These are phyloP conservation scores for Apodemus speciosus DNA, from an alignment of 2,113 vertebrate genomes.

Conservation along the genomic window DNA sequence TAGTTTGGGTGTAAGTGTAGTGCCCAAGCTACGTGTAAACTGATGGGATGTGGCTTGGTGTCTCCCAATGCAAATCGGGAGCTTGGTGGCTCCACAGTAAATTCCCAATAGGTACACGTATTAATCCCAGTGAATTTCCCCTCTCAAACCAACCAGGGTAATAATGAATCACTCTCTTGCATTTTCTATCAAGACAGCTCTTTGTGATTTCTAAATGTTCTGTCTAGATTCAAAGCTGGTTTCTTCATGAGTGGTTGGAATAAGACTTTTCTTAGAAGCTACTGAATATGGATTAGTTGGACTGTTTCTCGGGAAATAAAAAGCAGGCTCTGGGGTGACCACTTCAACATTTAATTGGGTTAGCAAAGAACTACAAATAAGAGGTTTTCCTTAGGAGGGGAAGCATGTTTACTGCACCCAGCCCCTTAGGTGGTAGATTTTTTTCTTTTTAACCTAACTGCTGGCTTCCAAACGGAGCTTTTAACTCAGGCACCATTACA, in stretches of 20 bases:
- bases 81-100: neutral
- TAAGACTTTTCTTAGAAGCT: conserved; percentile 75
- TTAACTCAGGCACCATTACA: conserved; percentile 71
- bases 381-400: conserved; percentile 73
- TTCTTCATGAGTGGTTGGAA: conserved; percentile 61
- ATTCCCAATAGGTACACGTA: neutral
- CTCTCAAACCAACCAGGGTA: conserved; percentile 78
- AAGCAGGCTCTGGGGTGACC: conserved; percentile 71
- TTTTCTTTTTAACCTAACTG: conserved; percentile 57
- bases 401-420: conserved; percentile 65
- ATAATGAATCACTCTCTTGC: conserved; percentile 79
- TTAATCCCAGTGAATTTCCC: conserved; percentile 73
- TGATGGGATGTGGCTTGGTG: neutral
- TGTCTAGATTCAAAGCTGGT: conserved; percentile 61
- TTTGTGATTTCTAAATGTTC: conserved; percentile 69
- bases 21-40: neutral
- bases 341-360: conserved; percentile 72
- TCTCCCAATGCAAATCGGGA: neutral
- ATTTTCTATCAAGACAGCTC: conserved; percentile 78
- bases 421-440: conserved; percentile 59
- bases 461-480: conserved; percentile 55
- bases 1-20: neutral
- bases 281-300: conserved; percentile 77
- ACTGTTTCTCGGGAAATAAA: conserved; percentile 71
- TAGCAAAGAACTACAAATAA: conserved; percentile 72